Conservation (phyloP, 2,113 vertebrate genomes). For the Percina caprodes region DNA sequence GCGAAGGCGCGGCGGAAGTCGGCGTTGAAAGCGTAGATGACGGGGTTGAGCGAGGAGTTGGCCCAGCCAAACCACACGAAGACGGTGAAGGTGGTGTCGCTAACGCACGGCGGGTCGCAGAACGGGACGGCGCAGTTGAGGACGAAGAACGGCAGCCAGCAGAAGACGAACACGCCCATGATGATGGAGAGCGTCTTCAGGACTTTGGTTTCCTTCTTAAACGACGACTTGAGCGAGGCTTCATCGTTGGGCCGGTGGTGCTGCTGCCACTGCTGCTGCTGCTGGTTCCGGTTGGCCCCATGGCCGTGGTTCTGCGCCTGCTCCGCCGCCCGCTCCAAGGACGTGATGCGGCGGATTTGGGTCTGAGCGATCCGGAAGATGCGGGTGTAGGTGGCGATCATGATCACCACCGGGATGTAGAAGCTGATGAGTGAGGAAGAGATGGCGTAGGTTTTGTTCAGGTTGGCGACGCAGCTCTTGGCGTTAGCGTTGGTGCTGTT, state of each 20-base stretch:
- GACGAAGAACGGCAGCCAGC: slow-evolving; percentile 90
- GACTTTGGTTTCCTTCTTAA: slow-evolving; percentile 89
- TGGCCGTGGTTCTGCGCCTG: slow-evolving; percentile 64
- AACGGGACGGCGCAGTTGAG: slow-evolving; percentile 89
- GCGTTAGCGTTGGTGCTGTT: slow-evolving; percentile 23
- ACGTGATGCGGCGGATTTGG: slow-evolving; percentile 87
- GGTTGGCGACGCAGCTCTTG: slow-evolving; percentile 82
- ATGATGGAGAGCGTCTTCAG: slow-evolving; percentile 89
- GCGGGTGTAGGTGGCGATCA: slow-evolving; percentile 87
- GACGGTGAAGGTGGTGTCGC: slow-evolving; percentile 85
- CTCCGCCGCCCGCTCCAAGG: slow-evolving; percentile 84
- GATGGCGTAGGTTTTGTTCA: slow-evolving; percentile 86
- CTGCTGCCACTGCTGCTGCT: slow-evolving; percentile 48
- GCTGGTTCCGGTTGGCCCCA: slow-evolving; percentile 44
- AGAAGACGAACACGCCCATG: slow-evolving; percentile 90
- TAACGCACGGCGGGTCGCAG: slow-evolving; percentile 84
- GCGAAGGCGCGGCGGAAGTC: slow-evolving; percentile 86
- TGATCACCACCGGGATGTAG: slow-evolving; percentile 87
- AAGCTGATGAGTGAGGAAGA: slow-evolving; percentile 85
- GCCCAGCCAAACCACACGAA: slow-evolving; percentile 90
- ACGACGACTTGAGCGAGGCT: slow-evolving; percentile 81
- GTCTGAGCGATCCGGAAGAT: slow-evolving; percentile 88
- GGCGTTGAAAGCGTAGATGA: slow-evolving; percentile 87
- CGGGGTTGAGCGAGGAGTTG: slow-evolving; percentile 88
- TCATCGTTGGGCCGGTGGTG: slow-evolving; percentile 73